Percentiles rank a stretch among this genome's conserved stretches.
These are phyloP conservation scores for Onthophagus taurus DNA, from an alignment of 1,140 invertebrate genomes.

Conservation along the genomic window DNA sequence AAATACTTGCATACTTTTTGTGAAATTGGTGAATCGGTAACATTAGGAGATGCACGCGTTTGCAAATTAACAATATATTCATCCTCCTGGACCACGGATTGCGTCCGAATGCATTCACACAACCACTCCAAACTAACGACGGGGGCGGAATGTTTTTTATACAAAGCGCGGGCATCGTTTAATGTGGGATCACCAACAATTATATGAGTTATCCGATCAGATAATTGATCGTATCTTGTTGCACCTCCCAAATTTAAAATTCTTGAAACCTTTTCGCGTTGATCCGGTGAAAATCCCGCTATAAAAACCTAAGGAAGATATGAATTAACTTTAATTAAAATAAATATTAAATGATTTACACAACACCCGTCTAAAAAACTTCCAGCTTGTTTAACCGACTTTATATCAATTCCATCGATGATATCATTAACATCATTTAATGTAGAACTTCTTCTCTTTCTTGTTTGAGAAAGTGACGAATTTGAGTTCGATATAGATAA, in stretches of 20 bases:
- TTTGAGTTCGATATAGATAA: neutral
- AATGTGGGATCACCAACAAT: conserved; percentile 53
- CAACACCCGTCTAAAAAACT: conserved; percentile 77
- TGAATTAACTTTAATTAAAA: conserved; percentile 9
- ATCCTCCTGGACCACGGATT: conserved; percentile 49
- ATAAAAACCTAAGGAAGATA: conserved; percentile 45
- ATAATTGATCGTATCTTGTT: conserved; percentile 64
- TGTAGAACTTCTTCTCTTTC: conserved; percentile 12
- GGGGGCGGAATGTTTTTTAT: no score
- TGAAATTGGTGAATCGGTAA: conserved; percentile 48
- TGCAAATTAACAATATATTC: conserved; percentile 38
- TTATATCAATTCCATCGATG: conserved; percentile 50
- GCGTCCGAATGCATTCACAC: conserved; percentile 55
- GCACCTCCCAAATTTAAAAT: conserved; percentile 73
- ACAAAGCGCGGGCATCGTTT: no score
- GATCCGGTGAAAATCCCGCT: conserved; percentile 50
- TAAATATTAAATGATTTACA: conserved; percentile 41
- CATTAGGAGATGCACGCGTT: conserved; percentile 28
- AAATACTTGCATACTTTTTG: conserved; percentile 42
- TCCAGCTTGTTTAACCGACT: conserved; percentile 58
- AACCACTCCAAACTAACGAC: conserved; percentile 66
- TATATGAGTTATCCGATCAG: conserved; percentile 70
- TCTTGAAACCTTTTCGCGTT: conserved; percentile 65
- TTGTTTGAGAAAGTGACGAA: no score
- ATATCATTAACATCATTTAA: conserved; percentile 22